Conservation (phyloP, 2,888 invertebrate species). For the Troilus luridus region DNA sequence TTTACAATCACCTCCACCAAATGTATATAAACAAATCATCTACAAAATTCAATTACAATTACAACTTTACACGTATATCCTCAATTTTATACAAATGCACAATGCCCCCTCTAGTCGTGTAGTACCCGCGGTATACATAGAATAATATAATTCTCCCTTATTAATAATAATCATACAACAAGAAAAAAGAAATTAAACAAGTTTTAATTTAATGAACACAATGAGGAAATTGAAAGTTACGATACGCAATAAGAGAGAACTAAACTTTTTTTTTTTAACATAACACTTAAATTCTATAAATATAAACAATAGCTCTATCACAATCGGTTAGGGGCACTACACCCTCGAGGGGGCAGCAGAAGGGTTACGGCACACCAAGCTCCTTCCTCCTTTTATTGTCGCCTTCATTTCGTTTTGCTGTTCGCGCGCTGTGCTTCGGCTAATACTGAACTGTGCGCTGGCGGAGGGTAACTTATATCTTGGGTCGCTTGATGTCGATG, state of each 20-base stretch:
- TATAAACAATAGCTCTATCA: constrained; percentile 58
- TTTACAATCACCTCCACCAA: constrained; percentile 64
- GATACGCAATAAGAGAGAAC: constrained; percentile 56
- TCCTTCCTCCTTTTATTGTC: constrained; percentile 56
- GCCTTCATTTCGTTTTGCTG: constrained; percentile 20
- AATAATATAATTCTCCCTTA: constrained; percentile 58
- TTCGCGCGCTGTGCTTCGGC: not conserved
- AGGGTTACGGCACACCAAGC: constrained; percentile 42
- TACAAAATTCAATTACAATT: constrained; percentile 62
- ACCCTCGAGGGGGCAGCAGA: constrained; percentile 50
- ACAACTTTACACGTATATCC: constrained; percentile 60
- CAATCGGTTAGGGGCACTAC: constrained; percentile 44
- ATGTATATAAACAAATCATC: constrained; percentile 64
- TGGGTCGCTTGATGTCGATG: constrained; percentile 67
- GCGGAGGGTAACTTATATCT: constrained; percentile 64
- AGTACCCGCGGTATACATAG: constrained; percentile 50
- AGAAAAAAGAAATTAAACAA: constrained; percentile 31
- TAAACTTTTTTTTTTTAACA: constrained; percentile 55
- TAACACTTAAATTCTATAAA: constrained; percentile 52
- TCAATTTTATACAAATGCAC: constrained; percentile 60
- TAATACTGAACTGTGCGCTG: constrained; percentile 17
- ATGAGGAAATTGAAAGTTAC: constrained; percentile 55
- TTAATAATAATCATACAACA: constrained; percentile 43
- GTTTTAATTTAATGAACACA: constrained; percentile 59
- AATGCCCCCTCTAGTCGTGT: constrained; percentile 55